phyloP scores from a whole-genome alignment of 2,113 vertebrate species.

The Psittacara wagleri region DNA sequence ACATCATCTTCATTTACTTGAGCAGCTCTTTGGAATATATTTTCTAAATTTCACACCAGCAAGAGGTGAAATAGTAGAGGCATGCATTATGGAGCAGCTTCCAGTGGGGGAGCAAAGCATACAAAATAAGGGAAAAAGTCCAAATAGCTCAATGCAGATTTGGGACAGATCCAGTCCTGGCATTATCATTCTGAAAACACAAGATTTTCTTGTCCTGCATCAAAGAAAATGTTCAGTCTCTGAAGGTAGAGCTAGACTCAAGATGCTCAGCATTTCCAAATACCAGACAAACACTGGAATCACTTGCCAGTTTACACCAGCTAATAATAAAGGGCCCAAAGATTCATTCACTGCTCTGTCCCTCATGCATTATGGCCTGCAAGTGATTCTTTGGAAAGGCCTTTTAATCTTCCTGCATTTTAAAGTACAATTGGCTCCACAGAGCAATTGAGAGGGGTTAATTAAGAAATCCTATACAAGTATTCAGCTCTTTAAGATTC shows the following conservation, averaged over 20 bases:
- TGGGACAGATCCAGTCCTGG: neutral
- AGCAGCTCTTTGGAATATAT: neutral
- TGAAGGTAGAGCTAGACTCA: neutral
- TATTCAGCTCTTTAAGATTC: neutral
- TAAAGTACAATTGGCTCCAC: neutral
- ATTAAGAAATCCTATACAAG: neutral
- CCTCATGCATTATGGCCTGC: neutral
- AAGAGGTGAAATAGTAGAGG: neutral
- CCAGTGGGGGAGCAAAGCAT: neutral
- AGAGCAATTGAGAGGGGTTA: neutral
- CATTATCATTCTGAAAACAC: neutral
- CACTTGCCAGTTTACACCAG: neutral
- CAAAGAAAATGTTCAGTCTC: neutral
- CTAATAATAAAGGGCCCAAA: neutral
- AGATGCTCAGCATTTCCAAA: neutral
- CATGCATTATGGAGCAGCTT: neutral
- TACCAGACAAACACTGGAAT: neutral
- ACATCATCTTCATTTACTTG: neutral
- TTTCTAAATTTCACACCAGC: neutral
- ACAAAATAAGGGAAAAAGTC: neutral
- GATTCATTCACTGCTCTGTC: neutral
- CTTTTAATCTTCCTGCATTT: neutral
- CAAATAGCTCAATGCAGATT: neutral
- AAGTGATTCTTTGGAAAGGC: neutral
- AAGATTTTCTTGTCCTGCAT: neutral